phyloP scores from a whole-genome alignment of 2,113 vertebrate genomes.

The Labeo rohita region DNA sequence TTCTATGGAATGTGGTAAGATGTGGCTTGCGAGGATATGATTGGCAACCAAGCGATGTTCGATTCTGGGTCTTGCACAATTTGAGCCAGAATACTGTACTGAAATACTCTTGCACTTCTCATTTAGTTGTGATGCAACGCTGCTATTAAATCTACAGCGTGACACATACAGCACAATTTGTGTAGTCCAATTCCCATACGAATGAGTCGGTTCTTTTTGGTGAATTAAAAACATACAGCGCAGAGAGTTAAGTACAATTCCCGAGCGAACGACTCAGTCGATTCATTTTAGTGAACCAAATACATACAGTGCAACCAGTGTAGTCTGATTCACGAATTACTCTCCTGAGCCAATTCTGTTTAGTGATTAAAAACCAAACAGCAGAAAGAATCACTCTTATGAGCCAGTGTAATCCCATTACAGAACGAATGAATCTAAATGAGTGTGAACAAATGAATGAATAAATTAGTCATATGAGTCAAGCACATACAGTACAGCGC shows the following conservation, averaged over 20 bases:
- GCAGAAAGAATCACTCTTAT: not conserved
- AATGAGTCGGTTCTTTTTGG: not conserved
- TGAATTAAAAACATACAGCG: not conserved
- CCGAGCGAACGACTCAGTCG: not conserved
- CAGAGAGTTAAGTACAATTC: not conserved
- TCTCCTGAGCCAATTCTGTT: not conserved
- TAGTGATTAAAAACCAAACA: not conserved
- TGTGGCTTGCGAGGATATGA: not conserved
- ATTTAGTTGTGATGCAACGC: not conserved
- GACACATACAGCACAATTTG: not conserved
- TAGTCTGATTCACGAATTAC: not conserved
- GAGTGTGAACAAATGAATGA: too few species aligned
- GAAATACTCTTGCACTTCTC: not conserved
- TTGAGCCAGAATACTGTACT: not conserved
- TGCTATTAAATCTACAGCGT: not conserved
- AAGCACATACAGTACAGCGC: not conserved
- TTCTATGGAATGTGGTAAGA: slow-evolving; percentile 3
- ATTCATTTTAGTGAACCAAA: not conserved
- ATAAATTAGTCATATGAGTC: not conserved
- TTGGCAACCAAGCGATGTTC: not conserved
- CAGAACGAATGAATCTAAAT: not conserved
- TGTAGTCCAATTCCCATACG: not conserved
- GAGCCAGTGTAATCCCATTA: not conserved
- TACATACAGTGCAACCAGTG: not conserved
- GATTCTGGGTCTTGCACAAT: not conserved